phyloP scores from a whole-genome alignment of 1,140 invertebrate genomes.

The Zophobas morio region DNA sequence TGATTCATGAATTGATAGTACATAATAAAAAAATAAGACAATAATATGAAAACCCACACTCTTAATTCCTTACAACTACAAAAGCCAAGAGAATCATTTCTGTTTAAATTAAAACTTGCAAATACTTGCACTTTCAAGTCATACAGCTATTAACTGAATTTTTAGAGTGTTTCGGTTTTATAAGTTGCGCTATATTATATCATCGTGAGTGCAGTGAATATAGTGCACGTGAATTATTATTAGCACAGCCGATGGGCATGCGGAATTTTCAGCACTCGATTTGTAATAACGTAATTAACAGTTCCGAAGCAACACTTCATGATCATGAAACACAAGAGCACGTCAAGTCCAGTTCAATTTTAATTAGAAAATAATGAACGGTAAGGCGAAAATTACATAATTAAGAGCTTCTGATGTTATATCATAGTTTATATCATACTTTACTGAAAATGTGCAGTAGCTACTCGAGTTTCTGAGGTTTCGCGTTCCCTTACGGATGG shows the following conservation, averaged over 20 bases:
- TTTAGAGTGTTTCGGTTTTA: background rate
- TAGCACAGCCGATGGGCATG: slow-evolving; percentile 17
- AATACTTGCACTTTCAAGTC: too few relatives aligned
- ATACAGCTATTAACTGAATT: background rate
- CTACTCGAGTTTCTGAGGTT: too few relatives aligned
- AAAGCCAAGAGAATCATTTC: too few relatives aligned
- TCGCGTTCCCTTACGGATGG: too few relatives aligned
- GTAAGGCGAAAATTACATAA: background rate
- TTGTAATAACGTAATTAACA: slow-evolving; percentile 29
- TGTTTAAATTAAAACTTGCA: too few relatives aligned
- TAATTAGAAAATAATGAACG: slow-evolving; percentile 25
- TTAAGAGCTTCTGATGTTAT: slow-evolving; percentile 3
- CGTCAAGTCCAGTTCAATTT: slow-evolving; percentile 1
- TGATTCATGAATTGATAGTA: background rate
- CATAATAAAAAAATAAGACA: too few relatives aligned
- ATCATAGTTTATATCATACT: background rate
- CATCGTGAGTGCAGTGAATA: background rate
- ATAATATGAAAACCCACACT: too few relatives aligned
- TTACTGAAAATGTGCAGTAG: too few relatives aligned
- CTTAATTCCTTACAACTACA: too few relatives aligned
- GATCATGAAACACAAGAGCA: slow-evolving; percentile 21
- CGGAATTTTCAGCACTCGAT: slow-evolving; percentile 6
- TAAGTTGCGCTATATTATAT: background rate
- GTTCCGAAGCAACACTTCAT: slow-evolving; percentile 14
- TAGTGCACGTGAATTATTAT: background rate